Percentiles rank a stretch among this genome's conserved stretches.
Evolutionary conservation across 2,888 invertebrate species (phyloP).

Genomic region (Glaucopsyche alexis): DNA sequence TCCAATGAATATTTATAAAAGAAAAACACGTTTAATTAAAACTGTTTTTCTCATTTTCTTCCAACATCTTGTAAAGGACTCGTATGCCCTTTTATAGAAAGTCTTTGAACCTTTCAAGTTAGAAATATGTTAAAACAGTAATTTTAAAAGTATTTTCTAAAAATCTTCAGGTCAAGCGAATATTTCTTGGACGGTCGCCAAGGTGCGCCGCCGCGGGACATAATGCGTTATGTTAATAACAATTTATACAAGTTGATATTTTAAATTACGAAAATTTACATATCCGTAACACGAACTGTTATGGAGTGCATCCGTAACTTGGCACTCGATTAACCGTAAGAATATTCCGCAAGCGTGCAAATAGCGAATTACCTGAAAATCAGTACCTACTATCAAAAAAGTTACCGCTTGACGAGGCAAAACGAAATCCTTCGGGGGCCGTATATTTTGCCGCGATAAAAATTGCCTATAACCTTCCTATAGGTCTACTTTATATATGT

Average conservation of each 20-base stretch:
- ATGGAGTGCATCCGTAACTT: not conserved
- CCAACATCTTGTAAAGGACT: not conserved
- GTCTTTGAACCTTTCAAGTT: constrained; percentile 16
- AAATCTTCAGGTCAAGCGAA: constrained; percentile 7
- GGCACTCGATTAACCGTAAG: not conserved
- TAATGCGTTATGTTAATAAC: constrained; percentile 20
- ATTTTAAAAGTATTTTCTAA: constrained; percentile 12
- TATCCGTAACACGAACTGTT: constrained; percentile 8
- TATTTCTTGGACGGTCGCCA: constrained; percentile 21
- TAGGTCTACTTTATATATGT: too few relatives aligned
- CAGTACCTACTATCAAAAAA: not conserved
- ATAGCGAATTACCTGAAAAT: too few relatives aligned
- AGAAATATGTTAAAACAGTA: constrained; percentile 21
- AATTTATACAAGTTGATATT: constrained; percentile 28
- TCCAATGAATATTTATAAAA: constrained; percentile 18
- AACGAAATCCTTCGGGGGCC: too few relatives aligned
- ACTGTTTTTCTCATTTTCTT: not conserved
- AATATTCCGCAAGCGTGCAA: not conserved
- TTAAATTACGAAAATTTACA: constrained; percentile 26
- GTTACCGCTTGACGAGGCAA: too few relatives aligned
- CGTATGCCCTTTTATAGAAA: constrained; percentile 17
- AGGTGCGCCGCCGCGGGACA: not conserved
- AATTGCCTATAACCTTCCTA: too few relatives aligned
- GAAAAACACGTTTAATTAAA: constrained; percentile 23
- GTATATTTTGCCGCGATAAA: too few relatives aligned